These are phyloP conservation scores for Nephrotoma appendiculata DNA, from an alignment of 2,888 invertebrate genomes.

Conservation along the genomic window DNA sequence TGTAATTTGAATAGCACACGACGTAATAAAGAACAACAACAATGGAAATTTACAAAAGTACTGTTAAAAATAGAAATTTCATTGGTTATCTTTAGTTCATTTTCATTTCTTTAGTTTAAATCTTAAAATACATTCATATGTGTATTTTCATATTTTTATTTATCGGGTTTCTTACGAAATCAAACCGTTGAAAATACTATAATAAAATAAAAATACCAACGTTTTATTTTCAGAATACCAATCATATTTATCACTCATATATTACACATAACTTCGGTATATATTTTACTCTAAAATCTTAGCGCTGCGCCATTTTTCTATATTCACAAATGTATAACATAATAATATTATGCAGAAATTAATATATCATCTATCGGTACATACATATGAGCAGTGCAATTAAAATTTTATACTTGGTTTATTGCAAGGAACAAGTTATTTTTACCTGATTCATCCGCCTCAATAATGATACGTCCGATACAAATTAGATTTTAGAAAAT, in stretches of 20 bases:
- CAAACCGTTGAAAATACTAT: background rate
- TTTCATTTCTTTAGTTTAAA: background rate
- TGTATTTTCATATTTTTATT: background rate
- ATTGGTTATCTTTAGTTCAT: background rate
- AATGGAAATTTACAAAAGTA: background rate
- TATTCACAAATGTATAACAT: background rate
- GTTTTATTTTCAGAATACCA: background rate
- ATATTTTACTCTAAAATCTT: background rate
- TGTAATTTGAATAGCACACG: background rate
- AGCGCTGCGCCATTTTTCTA: background rate
- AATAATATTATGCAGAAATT: background rate
- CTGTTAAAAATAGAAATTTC: background rate
- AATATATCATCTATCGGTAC: too few species aligned
- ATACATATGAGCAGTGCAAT: background rate
- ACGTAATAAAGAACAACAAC: background rate
- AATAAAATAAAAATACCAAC: background rate
- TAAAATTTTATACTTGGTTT: background rate
- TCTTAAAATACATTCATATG: background rate
- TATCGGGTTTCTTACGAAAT: background rate
- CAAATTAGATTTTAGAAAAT: too few species aligned
- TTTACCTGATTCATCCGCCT: too few species aligned
- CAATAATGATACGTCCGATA: too few species aligned
- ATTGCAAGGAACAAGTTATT: too few species aligned
- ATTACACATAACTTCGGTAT: background rate
- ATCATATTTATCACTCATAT: background rate